These are phyloP conservation scores for Leucophenga maculata DNA, from an alignment of 2,888 invertebrate species.

Conservation along the genomic window DNA sequence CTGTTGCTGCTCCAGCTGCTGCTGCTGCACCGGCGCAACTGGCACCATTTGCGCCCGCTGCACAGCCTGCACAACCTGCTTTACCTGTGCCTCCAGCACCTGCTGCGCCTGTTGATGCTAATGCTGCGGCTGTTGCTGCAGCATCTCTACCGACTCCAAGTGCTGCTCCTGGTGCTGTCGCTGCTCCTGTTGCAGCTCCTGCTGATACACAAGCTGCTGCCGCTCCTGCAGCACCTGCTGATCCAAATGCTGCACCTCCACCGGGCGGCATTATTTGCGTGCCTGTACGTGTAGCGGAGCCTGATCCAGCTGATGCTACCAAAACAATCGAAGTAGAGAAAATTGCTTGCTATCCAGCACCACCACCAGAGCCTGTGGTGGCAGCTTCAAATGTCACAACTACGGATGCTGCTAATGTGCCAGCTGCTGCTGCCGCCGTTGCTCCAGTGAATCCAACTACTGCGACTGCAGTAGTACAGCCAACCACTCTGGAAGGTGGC, in stretches of 20 bases:
- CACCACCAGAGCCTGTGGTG: slow-evolving; percentile 52
- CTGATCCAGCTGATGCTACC: slow-evolving; percentile 66
- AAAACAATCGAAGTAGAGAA: slow-evolving; percentile 68
- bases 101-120: slow-evolving; percentile 9
- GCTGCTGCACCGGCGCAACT: slow-evolving; percentile 11
- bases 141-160: slow-evolving; percentile 26
- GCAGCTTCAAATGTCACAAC: slow-evolving; percentile 36
- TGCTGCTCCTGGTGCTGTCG: slow-evolving; percentile 18
- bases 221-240: slow-evolving; percentile 38
- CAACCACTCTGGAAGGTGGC: slow-evolving; percentile 10
- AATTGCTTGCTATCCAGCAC: slow-evolving; percentile 68
- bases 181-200: slow-evolving; percentile 10
- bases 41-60: slow-evolving; percentile 4
- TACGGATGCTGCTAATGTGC: slow-evolving; percentile 9
- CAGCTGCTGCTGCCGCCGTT: slow-evolving; percentile 2
- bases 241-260: slow-evolving; percentile 45
- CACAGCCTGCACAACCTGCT: slow-evolving; percentile 19
- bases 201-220: slow-evolving; percentile 34
- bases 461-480: not conserved
- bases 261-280: slow-evolving; percentile 66
- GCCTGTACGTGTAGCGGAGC: slow-evolving; percentile 66
- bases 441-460: not conserved
- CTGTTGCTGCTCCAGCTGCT: slow-evolving; percentile 18
- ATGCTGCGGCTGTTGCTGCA: not conserved
- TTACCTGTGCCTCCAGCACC: slow-evolving; percentile 37